Conservation (phyloP, 2,888 invertebrate genomes). For the Phrixothrix hirtus region DNA sequence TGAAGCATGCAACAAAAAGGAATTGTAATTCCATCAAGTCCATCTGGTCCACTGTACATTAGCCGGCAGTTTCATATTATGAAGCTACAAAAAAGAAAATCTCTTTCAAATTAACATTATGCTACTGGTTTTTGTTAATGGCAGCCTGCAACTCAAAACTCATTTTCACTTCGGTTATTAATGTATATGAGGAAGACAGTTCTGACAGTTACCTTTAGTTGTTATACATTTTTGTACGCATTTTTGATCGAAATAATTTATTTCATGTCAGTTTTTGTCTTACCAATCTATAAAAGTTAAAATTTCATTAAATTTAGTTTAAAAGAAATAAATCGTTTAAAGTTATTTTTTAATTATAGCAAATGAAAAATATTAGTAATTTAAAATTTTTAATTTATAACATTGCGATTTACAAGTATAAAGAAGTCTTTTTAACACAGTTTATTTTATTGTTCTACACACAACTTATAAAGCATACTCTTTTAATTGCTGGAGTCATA, state of each 20-base stretch:
- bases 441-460: too few relatives aligned
- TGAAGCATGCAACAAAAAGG: slow-evolving; percentile 21
- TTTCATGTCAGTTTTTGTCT: slow-evolving; percentile 4
- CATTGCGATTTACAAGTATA: too few relatives aligned
- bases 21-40: slow-evolving; percentile 34
- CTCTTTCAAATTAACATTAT: slow-evolving; percentile 51
- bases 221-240: slow-evolving; percentile 16
- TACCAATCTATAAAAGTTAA: too few relatives aligned
- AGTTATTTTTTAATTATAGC: too few relatives aligned
- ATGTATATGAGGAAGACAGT: slow-evolving; percentile 37
- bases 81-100: slow-evolving; percentile 43
- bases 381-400: too few relatives aligned
- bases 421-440: neutral
- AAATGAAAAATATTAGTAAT: neutral
- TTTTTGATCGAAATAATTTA: slow-evolving; percentile 9
- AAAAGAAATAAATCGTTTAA: too few relatives aligned
- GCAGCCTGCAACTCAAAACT: slow-evolving; percentile 44
- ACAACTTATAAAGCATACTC: too few relatives aligned
- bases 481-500: too few relatives aligned
- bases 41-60: slow-evolving; percentile 44
- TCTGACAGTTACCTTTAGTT: slow-evolving; percentile 32
- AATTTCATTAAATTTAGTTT: too few relatives aligned
- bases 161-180: slow-evolving; percentile 45
- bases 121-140: slow-evolving; percentile 53
- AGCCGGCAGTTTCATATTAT: slow-evolving; percentile 40